These are phyloP conservation scores for Strix uralensis DNA, from an alignment of 2,113 vertebrate species.

Conservation along the genomic window DNA sequence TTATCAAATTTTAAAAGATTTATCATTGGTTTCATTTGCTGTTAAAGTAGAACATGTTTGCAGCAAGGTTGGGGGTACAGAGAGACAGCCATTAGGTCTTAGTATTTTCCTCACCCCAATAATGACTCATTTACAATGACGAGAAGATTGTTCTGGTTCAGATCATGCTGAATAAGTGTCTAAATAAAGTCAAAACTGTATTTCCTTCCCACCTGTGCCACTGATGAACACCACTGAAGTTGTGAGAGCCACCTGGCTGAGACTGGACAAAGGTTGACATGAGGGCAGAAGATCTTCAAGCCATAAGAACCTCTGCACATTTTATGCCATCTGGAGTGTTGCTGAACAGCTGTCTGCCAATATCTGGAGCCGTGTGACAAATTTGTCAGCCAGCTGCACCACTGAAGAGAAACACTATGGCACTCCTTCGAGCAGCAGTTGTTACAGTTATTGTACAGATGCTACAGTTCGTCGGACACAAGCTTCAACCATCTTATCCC, in stretches of 20 bases:
- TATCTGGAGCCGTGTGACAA: background rate
- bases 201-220: background rate
- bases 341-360: background rate
- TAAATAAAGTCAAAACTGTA: background rate
- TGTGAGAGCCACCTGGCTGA: background rate
- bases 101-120: fast-evolving
- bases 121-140: background rate
- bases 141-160: background rate
- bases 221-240: background rate
- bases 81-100: background rate
- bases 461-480: background rate
- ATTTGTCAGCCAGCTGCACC: background rate
- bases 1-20: background rate
- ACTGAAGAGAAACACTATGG: background rate
- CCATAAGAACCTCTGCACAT: background rate
- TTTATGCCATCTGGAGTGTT: background rate
- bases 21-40: background rate
- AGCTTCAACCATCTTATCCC: background rate
- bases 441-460: background rate
- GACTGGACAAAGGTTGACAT: background rate
- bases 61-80: background rate
- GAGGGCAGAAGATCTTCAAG: background rate
- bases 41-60: background rate
- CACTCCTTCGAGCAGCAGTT: fast-evolving
- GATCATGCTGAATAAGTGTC: background rate